These are phyloP conservation scores for Periophthalmodon schlosseri DNA, from an alignment of 2,113 vertebrate species.

Conservation along the genomic window DNA sequence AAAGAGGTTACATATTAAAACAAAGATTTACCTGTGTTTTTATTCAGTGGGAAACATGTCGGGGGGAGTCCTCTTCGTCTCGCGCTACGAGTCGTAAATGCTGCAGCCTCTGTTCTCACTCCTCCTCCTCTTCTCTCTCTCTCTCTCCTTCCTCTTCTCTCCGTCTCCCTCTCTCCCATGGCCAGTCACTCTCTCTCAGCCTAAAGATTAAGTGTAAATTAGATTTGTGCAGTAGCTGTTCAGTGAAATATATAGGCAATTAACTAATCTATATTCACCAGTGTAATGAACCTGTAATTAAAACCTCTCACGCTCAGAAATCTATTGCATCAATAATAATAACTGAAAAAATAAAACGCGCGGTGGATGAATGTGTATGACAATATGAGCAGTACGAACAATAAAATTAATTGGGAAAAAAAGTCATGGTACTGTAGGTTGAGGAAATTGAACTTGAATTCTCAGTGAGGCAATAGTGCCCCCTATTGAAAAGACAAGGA, in stretches of 20 bases:
- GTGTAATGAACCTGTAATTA: conserved; percentile 5
- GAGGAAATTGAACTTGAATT: background rate
- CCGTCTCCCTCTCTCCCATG: conserved; percentile 14
- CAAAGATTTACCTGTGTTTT: conserved; percentile 46
- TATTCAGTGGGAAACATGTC: conserved; percentile 11
- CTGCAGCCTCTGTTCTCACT: conserved; percentile 45
- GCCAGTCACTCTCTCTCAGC: background rate
- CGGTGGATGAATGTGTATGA: background rate
- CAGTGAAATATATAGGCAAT: conserved; percentile 11
- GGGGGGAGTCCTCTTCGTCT: conserved; percentile 15
- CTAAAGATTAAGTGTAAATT: conserved; percentile 13
- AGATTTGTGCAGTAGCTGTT: conserved; percentile 2
- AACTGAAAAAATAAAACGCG: background rate
- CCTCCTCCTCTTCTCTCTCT: conserved; percentile 14
- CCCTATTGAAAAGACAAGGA: conserved; percentile 32
- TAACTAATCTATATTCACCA: background rate
- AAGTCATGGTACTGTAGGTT: background rate
- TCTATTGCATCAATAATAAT: conserved; percentile 6
- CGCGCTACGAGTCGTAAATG: conserved; percentile 28
- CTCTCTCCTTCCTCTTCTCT: conserved; percentile 16
- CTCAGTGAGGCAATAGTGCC: conserved; percentile 23
- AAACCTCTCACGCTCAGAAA: conserved; percentile 1
- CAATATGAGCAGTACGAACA: background rate
- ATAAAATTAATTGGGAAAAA: background rate
- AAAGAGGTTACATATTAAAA: background rate